phyloP scores from a whole-genome alignment of 1,140 invertebrate genomes.

The Plutomurus gul region DNA sequence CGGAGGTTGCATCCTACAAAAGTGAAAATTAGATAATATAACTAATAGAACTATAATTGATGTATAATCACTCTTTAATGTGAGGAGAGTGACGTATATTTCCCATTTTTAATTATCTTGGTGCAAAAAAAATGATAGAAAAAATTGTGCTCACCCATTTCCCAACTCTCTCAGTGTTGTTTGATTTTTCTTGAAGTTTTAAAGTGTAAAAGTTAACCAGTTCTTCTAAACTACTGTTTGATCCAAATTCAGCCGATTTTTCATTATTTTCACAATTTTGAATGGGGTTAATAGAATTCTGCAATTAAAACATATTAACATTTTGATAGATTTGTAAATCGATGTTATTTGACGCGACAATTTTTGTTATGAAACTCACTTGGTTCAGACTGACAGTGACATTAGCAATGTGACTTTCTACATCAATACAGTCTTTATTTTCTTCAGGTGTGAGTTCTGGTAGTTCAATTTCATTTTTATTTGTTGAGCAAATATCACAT shows the following conservation, averaged over 20 bases:
- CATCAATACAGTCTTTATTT: background rate
- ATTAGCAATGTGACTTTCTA: background rate
- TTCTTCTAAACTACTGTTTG: background rate
- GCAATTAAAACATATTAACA: background rate
- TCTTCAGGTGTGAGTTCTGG: background rate
- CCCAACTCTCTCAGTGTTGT: background rate
- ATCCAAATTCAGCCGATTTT: background rate
- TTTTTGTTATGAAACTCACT: background rate
- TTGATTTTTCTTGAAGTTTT: background rate
- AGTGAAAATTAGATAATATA: too few relatives aligned
- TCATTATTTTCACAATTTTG: background rate
- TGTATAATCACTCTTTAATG: background rate
- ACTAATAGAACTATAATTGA: background rate
- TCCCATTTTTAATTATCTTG: too few relatives aligned
- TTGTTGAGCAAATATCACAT: background rate
- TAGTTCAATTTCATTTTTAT: background rate
- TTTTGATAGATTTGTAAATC: background rate
- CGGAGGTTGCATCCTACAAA: too few relatives aligned
- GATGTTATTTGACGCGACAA: background rate
- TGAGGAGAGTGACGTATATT: background rate
- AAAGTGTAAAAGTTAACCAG: background rate
- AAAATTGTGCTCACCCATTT: background rate
- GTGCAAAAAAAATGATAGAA: background rate
- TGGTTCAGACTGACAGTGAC: background rate
- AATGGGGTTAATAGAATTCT: background rate